Percentiles rank a stretch among this genome's conserved stretches.
phyloP scores from a whole-genome alignment of 2,797 vertebrate genomes.

The Spinus olivaceus region DNA sequence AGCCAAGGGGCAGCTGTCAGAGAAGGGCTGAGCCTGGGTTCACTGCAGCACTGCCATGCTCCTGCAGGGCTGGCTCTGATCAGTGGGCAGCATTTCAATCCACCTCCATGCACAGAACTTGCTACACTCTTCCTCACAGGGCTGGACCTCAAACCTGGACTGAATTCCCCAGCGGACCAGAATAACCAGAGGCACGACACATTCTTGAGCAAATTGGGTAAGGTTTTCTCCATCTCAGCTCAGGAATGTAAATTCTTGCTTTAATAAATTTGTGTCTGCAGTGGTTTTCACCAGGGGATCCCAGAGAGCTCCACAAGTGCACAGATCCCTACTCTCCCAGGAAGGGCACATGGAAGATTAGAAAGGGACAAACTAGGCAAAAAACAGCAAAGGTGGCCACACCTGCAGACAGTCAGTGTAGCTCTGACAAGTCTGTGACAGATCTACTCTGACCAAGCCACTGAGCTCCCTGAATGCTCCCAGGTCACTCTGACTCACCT shows the following conservation, averaged over 20 bases:
- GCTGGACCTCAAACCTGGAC: background rate
- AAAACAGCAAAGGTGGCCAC: background rate
- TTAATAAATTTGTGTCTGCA: background rate
- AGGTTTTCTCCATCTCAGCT: background rate
- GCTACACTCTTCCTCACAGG: background rate
- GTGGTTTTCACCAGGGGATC: background rate
- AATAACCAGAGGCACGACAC: conserved; percentile 9
- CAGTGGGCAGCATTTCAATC: background rate
- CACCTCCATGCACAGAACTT: background rate
- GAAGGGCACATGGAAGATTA: background rate
- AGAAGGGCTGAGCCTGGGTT: background rate
- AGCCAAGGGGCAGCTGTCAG: background rate
- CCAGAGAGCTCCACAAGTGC: background rate
- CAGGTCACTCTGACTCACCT: background rate
- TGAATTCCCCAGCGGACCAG: conserved; percentile 37
- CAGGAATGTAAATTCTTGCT: background rate
- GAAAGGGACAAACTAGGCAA: background rate
- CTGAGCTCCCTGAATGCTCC: background rate
- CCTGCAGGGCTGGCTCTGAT: background rate
- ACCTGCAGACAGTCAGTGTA: background rate
- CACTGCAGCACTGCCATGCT: background rate
- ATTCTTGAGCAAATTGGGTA: background rate
- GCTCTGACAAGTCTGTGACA: background rate
- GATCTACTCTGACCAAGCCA: background rate
- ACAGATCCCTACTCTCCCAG: background rate